phyloP scores from a whole-genome alignment of 2,888 invertebrate genomes.

The Amiota mariae region DNA sequence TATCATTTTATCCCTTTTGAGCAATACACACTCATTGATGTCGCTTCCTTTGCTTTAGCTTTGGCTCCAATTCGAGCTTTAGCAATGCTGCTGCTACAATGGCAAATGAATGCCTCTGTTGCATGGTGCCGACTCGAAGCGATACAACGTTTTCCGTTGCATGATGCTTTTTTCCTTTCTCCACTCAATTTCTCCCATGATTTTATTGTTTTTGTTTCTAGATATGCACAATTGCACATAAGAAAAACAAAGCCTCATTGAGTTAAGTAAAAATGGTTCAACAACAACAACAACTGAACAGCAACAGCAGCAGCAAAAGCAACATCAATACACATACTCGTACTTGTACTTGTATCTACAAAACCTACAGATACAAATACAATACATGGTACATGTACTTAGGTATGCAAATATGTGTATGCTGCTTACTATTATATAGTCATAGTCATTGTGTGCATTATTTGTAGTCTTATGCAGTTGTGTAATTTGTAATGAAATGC shows the following conservation, averaged over 20 bases:
- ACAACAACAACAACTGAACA: slow-evolving; percentile 10
- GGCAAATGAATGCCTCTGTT: slow-evolving; percentile 31
- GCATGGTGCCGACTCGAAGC: slow-evolving; percentile 26
- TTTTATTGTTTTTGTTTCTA: slow-evolving; percentile 51
- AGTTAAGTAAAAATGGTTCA: slow-evolving; percentile 64
- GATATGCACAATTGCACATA: slow-evolving; percentile 64
- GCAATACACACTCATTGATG: slow-evolving; percentile 7
- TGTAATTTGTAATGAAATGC: slow-evolving; percentile 60
- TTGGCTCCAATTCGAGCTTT: slow-evolving; percentile 32
- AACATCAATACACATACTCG: not conserved
- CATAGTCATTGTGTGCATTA: slow-evolving; percentile 23
- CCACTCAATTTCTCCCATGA: not conserved
- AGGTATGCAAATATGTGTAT: slow-evolving; percentile 35
- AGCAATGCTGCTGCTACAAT: slow-evolving; percentile 30
- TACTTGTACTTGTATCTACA: slow-evolving; percentile 50
- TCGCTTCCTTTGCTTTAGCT: slow-evolving; percentile 15
- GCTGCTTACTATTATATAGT: slow-evolving; percentile 49
- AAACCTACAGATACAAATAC: not conserved
- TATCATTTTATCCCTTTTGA: not conserved
- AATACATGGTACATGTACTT: not conserved
- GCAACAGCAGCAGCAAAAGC: slow-evolving; percentile 31
- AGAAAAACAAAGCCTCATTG: slow-evolving; percentile 44
- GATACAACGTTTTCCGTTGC: slow-evolving; percentile 56
- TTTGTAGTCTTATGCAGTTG: slow-evolving; percentile 30
- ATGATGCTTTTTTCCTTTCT: slow-evolving; percentile 8